Evolutionary conservation across 2,113 vertebrate genomes (phyloP).

Genomic region (Danio rerio): GRCz12tu NC_133187.1:27259501-27260000

Average conservation of each 20-base stretch:
- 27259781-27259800: slow-evolving; percentile 98
- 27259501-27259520: slow-evolving; percentile 96
- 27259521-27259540: slow-evolving; percentile 99
- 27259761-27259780: slow-evolving; percentile 96
- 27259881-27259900: slow-evolving; percentile 91
- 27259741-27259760: slow-evolving; percentile 98
- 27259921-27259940: slow-evolving; percentile 99
- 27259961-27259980: slow-evolving; percentile 95
- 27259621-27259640: slow-evolving; percentile 99
- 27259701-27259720: slow-evolving; percentile 96
- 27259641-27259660: slow-evolving; percentile 94
- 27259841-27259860: slow-evolving; percentile 99
- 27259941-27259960: slow-evolving; percentile 98
- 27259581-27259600: slow-evolving; percentile 96
- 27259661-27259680: slow-evolving; percentile 93
- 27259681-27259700: slow-evolving; percentile 99
- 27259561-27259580: slow-evolving; percentile 98
- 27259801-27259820: slow-evolving; percentile 99
- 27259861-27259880: slow-evolving; percentile 94
- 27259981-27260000: slow-evolving; percentile 96
- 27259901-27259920: slow-evolving; percentile 98
- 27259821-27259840: slow-evolving; percentile 98
- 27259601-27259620: slow-evolving; percentile 92
- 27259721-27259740: slow-evolving; percentile 98
- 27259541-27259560: slow-evolving; percentile 97